phyloP scores from a whole-genome alignment of 2,888 invertebrate species.

The Lasioglossum oenotherae region DNA sequence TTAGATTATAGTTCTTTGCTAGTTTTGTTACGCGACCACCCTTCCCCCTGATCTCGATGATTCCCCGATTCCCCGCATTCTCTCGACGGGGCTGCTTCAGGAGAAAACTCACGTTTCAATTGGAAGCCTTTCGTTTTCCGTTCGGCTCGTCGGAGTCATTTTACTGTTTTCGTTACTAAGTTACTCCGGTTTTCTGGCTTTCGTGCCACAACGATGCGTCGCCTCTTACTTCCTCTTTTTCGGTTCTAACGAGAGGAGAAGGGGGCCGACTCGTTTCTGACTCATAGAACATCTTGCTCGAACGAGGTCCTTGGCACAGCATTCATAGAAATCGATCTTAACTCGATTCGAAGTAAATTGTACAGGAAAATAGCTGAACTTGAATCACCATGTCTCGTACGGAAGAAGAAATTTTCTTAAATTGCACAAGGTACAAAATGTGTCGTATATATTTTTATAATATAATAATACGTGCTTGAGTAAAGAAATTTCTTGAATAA shows the following conservation, averaged over 20 bases:
- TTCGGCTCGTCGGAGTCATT: background rate
- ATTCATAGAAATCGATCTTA: background rate
- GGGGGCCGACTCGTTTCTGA: background rate
- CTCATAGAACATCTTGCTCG: background rate
- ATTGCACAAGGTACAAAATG: too few relatives aligned
- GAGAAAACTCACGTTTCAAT: background rate
- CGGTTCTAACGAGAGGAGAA: background rate
- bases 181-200: background rate
- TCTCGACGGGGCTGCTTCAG: constrained; percentile 22
- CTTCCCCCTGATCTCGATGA: constrained; percentile 15
- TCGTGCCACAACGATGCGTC: background rate
- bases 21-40: too few relatives aligned
- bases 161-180: background rate
- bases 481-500: too few relatives aligned
- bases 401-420: too few relatives aligned
- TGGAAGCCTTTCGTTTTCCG: background rate
- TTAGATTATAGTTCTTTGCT: too few relatives aligned
- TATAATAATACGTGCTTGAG: too few relatives aligned
- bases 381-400: too few relatives aligned
- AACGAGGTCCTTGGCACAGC: background rate
- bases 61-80: constrained; percentile 69
- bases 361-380: background rate
- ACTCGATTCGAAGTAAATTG: background rate
- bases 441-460: too few relatives aligned
- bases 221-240: background rate